A percentile compares a stretch with the other conserved stretches of the same genome.
These are phyloP conservation scores for Bombyx huttoni DNA, from an alignment of 2,888 invertebrate genomes.

Conservation along the genomic window DNA sequence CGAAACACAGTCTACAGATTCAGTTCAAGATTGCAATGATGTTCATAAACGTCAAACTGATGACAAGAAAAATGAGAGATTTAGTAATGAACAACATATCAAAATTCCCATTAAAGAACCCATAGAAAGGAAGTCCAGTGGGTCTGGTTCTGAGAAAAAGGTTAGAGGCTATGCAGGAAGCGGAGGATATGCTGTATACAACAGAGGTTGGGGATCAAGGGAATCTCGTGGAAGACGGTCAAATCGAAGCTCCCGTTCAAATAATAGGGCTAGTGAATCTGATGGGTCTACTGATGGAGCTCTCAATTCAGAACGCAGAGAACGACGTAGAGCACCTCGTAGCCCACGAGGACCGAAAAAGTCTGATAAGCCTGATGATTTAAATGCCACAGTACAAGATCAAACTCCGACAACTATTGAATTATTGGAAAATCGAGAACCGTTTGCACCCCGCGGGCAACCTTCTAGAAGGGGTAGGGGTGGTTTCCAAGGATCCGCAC, in stretches of 20 bases:
- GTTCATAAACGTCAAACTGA: constrained; percentile 36
- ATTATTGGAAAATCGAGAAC: constrained; percentile 72
- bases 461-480: constrained; percentile 90
- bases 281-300: constrained; percentile 83
- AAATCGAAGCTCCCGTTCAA: constrained; percentile 58
- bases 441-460: constrained; percentile 89
- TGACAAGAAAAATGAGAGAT: constrained; percentile 47
- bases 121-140: constrained; percentile 57
- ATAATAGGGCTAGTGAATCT: constrained; percentile 76
- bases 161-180: constrained; percentile 57
- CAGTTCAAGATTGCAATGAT: constrained; percentile 27
- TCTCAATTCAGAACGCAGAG: constrained; percentile 66
- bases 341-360: constrained; percentile 74
- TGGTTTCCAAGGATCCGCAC: constrained; percentile 52
- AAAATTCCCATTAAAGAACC: constrained; percentile 62
- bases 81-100: constrained; percentile 49
- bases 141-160: constrained; percentile 65
- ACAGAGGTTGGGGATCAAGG: constrained; percentile 62
- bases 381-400: constrained; percentile 26
- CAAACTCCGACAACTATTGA: constrained; percentile 26
- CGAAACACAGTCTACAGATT: constrained; percentile 36
- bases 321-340: constrained; percentile 66
- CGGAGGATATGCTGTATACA: constrained; percentile 53
- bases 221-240: constrained; percentile 64
- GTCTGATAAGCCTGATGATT: constrained; percentile 72